Evolutionary conservation across 1,140 invertebrate genomes (phyloP).

Genomic region (Leptopilina boulardi): DNA sequence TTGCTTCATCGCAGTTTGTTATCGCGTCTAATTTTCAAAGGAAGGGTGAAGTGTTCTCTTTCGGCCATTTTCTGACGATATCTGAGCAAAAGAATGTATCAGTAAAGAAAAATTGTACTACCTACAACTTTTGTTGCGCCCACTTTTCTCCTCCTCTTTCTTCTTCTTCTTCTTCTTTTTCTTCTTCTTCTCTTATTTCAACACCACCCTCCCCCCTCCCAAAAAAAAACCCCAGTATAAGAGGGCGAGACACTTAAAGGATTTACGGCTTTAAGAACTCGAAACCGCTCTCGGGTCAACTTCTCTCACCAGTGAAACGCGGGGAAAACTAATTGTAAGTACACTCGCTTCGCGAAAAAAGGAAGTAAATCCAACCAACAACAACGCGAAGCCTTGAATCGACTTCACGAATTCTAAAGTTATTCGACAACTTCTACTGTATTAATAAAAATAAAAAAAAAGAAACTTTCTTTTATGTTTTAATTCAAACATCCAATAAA

Average conservation of each 20-base stretch:
- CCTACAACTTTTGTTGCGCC: constrained; percentile 40
- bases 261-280: constrained; percentile 70
- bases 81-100: constrained; percentile 43
- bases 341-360: constrained; percentile 27
- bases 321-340: constrained; percentile 52
- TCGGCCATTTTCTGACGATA: constrained; percentile 44
- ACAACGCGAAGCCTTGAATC: neutral
- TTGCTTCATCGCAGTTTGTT: constrained; percentile 61
- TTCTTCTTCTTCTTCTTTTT: neutral
- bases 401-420: constrained; percentile 42
- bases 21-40: constrained; percentile 65
- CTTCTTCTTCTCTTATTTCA: neutral
- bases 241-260: constrained; percentile 69
- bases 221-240: constrained; percentile 50
- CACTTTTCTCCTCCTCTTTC: neutral
- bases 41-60: constrained; percentile 38
- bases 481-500: too few species aligned
- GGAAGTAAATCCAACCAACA: constrained; percentile 12
- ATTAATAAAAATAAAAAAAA: neutral
- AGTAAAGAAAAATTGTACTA: constrained; percentile 63
- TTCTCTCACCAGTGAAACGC: constrained; percentile 31
- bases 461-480: neutral
- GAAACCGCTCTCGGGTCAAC: constrained; percentile 54
- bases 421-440: neutral
- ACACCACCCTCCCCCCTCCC: too few species aligned